Base-by-base conservation (phyloP, 2,888 invertebrate species). In the Euplagia quadripunctaria region DNA sequence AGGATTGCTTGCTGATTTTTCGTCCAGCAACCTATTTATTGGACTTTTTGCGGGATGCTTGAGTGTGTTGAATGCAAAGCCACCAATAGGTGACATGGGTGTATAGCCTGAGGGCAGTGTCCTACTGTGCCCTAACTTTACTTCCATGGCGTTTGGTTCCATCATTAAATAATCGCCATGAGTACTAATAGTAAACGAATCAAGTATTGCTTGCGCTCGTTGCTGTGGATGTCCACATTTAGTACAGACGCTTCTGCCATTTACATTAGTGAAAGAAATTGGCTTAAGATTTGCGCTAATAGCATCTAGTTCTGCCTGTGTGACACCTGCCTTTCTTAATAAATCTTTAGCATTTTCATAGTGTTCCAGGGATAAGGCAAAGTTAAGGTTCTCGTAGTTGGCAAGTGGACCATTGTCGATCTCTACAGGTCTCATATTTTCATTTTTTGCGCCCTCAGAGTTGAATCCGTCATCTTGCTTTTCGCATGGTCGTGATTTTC, bases 301-400 rank as follows among this genome's bases (percentile, higher is more conserved):
- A 0, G 94, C 94, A 74, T 96, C 93, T 11, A 96, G 85, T 82
- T 96, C 96, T n/a, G 92, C 89, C 77, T 95, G 95, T 9, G 96
- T 96, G 1, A 97, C 95, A 5, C 96, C 97, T 0, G 96, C 96
- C 85, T 95, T 96, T 64, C 96, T 93, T 49, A 97, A 86, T 66
- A 97, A 89, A 85, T 97, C 97, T 85, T 97, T 97, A 67, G 98
- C 97, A 88, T 98, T 98, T 90, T 98, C 98, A 87, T 98, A 98
- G 79, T 98, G 96, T 85, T 97, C 97, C 49, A 98, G 91, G 0
- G 98, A 98, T 83, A 98, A 96, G 72, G 98, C 97, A 90, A 98
- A 98, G 86, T 97, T 97, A 82, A 98, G 96, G 86, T 98, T 98
- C 79, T 97, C 97, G 85, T 98, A 98, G 90, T 97, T 97, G 5